Evolutionary conservation across 2,113 vertebrate species (phyloP).

Genomic region (Thryonomys swinderianus): DNA sequence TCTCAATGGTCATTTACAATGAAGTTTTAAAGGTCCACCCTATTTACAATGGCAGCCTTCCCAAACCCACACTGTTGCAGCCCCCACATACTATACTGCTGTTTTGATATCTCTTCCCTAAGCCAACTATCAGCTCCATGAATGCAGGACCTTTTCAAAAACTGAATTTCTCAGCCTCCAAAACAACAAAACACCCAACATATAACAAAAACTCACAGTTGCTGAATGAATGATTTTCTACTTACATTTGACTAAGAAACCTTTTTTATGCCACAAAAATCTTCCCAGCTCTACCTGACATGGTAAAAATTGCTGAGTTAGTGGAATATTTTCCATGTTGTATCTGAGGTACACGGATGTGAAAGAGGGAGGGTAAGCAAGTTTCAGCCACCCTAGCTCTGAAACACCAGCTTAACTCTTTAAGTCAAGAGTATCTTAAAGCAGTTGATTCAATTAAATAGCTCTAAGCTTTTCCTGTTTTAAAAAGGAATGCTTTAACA

Average conservation of each 20-base stretch:
- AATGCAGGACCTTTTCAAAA: not conserved
- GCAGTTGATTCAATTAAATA: conserved; percentile 14
- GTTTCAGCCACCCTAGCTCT: not conserved
- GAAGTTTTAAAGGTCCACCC: not conserved
- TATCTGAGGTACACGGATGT: not conserved
- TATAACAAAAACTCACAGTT: not conserved
- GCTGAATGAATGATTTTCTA: not conserved
- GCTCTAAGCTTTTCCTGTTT: not conserved
- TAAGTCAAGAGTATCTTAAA: conserved; percentile 40
- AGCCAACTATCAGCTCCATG: conserved; percentile 8
- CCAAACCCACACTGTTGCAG: not conserved
- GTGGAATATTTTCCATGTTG: not conserved
- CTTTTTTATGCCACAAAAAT: not conserved
- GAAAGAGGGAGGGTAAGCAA: conserved; percentile 8
- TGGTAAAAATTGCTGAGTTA: conserved; percentile 12
- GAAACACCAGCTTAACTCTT: conserved; percentile 7
- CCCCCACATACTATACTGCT: not conserved
- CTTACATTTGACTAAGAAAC: conserved; percentile 12
- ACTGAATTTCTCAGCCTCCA: not conserved
- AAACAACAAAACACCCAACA: not conserved
- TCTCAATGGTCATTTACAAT: conserved; percentile 6
- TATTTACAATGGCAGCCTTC: not conserved
- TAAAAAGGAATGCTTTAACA: not conserved
- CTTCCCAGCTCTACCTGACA: conserved; percentile 3
- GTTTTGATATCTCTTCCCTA: not conserved